Evolutionary conservation across 1,140 invertebrate genomes (phyloP), one percentile per base, ranked within the genome.

Genomic region (Achroia grisella): DNA sequence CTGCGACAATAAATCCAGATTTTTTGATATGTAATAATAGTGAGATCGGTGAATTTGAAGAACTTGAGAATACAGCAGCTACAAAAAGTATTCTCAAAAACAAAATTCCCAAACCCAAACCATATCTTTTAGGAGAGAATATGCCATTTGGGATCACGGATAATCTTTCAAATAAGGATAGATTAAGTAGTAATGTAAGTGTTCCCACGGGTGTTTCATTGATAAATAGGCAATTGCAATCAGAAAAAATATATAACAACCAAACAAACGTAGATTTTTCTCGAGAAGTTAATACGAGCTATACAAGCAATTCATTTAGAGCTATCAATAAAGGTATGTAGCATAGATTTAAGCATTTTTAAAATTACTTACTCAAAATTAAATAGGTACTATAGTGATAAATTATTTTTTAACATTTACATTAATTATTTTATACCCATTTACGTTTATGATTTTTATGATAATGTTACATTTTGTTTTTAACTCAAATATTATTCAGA

Each of bases 11-110:
- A 15, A 41, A 56, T 31, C 31, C 15, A 48, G 46, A 54, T 39
- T 54, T 51, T 32, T 39, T 47, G n/a, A 47, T 33, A 45, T 29
- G 54, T 41, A 53, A 32, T 27, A 50, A 30, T 46, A 58, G 52
- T 52, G 73, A 77, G 39, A 31, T 55, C 39, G 46, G 44, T 45
- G 77, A 84, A 44, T 43, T 49, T 44, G 77, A 83, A 8, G 35
- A 37, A 37, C 15, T 1, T 63, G 86, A 86, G 66, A 83, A 78
- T 83, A 80, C 88, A 61, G 86, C 88, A 74, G 81, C 86, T 70
- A 89, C 90, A 58, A 88, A 90, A 55, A 89, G 91, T 52, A 92
- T 92, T 77, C 71, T 92, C 39, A 92, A 92, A 77, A 92, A 91
- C 59, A 91, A 91, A 78, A 90, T 90, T 28, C 80, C 89, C 8